A percentile compares a stretch with the other conserved stretches of the same genome.
phyloP scores from a whole-genome alignment of 2,888 invertebrate species.

The Leucophora obtusa region DNA sequence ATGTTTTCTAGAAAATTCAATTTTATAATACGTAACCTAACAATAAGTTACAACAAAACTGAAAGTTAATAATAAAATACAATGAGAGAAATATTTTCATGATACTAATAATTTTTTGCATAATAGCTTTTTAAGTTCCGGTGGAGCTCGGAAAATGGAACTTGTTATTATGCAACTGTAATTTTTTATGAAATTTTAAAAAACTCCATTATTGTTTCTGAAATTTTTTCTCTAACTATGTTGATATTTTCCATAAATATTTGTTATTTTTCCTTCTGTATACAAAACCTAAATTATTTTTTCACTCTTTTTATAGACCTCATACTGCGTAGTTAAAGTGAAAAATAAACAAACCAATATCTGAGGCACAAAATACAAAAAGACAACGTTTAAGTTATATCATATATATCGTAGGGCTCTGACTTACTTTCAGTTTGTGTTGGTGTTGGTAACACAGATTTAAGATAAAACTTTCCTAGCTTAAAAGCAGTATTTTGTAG shows the following conservation, averaged over 20 bases:
- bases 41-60: no score
- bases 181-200: no score
- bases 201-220: neutral
- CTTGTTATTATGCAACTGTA: no score
- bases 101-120: no score
- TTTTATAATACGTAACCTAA: no score
- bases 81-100: no score
- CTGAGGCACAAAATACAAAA: slow-evolving; percentile 5
- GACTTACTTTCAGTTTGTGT: neutral
- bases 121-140: no score
- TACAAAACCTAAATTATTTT: slow-evolving; percentile 6
- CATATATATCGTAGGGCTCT: neutral
- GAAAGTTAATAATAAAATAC: no score
- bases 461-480: no score
- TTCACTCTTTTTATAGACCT: neutral
- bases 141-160: no score
- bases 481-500: no score
- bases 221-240: neutral
- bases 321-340: slow-evolving; percentile 34
- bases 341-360: slow-evolving; percentile 18
- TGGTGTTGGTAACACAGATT: neutral
- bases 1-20: no score
- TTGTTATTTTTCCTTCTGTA: neutral
- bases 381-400: neutral
- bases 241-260: neutral